Conservation (phyloP, 2,888 invertebrate genomes). For the Pristionchus arcanus region DNA sequence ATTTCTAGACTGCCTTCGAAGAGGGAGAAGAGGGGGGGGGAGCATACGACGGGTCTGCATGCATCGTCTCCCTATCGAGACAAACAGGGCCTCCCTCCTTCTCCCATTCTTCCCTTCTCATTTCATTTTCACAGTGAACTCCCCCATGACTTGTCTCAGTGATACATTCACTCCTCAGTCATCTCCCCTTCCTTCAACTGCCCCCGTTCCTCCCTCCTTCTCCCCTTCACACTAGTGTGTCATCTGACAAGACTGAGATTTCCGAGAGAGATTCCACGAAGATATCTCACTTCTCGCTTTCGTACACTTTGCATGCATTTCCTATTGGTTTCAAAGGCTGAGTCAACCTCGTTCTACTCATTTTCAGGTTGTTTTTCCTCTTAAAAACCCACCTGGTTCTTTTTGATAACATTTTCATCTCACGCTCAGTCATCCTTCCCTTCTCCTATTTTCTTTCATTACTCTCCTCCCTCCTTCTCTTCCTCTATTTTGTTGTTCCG, state of each 20-base stretch:
- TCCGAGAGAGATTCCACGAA: constrained; percentile 7
- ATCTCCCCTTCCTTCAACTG: not conserved
- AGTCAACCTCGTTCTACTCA: not conserved
- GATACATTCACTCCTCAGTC: constrained; percentile 17
- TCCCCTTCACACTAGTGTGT: constrained; percentile 1
- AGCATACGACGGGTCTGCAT: not conserved
- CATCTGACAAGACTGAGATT: constrained; percentile 39
- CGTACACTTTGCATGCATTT: not conserved
- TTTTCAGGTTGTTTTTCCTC: not conserved
- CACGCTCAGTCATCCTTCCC: constrained; percentile 27
- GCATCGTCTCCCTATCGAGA: not conserved
- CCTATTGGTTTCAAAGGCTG: not conserved
- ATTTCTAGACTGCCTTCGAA: not conserved
- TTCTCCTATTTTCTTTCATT: constrained; percentile 20
- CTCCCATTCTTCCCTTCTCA: not conserved
- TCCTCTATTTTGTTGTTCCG: constrained; percentile 45
- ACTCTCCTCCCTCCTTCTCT: constrained; percentile 5
- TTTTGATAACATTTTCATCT: not conserved
- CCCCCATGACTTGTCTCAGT: constrained; percentile 17
- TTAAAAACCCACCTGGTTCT: not conserved
- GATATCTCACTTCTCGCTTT: not conserved
- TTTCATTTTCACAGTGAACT: constrained; percentile 17
- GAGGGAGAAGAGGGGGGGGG: not conserved
- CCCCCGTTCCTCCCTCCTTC: constrained; percentile 27
- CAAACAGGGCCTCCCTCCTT: constrained; percentile 16